Base-by-base conservation (phyloP, 1,140 invertebrate genomes). In the Aphaenogaster floridana region DNA sequence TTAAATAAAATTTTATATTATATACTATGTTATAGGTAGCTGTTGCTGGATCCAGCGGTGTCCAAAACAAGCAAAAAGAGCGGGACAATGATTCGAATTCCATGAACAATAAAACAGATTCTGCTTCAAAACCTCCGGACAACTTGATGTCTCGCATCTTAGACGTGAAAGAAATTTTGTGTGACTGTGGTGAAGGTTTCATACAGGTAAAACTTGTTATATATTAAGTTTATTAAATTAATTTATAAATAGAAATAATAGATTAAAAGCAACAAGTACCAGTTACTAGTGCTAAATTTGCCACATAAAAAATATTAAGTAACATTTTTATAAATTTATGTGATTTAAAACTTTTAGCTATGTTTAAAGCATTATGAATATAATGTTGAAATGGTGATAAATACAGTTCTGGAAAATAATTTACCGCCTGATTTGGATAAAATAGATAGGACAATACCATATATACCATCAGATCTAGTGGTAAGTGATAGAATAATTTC, bases 161-260 rank as follows among this genome's bases (percentile, higher is more conserved):
- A 45, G 96, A 97, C 95, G 97, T 98, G 3, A 97, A 97, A 92
- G 98, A 99, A 92, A 96, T 98, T 78, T 95, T 99, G 34, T 97
- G 97, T 34, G 96, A 98, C 94, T 95, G 98, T 69, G 98, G 98
- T 1, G 97, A 97, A 92, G 97, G 96, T 83, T 97, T 97, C 91
- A 96, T 97, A 86, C 92, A 96, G 94, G 96, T 96, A 93, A 91
- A 86, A 89, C 36, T 86, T 11, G 1, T 13, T 57, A 6, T 34
- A 57, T 36, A 50, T 79, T 28, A 42, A 76, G 3, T 78, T 48
- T 63, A 64, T 45, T 34, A n/a, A 34, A 74, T 63, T 36, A 21
- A 79, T 50, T 66, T 66, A 15, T 64, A 48, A 77, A 21, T 77
- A 8, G 11, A 77, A 45, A 45, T 78, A 78, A 63, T 63, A 42